Evolutionary conservation across 2,888 invertebrate genomes (phyloP).

Genomic region (Serrognathus titanus): DNA sequence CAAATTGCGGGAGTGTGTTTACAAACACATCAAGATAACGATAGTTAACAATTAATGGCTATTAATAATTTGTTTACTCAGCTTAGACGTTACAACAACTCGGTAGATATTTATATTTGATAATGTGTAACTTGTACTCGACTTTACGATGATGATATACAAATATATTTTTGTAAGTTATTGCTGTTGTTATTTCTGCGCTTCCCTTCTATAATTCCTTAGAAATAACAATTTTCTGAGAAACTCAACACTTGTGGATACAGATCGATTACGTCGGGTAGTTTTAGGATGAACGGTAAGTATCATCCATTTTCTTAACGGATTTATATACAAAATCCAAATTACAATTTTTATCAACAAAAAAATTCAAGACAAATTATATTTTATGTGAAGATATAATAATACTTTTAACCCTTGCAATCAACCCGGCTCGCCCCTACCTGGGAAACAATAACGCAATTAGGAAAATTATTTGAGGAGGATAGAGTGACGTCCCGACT

Average conservation of each 20-base stretch:
- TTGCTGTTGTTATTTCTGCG: constrained; percentile 23
- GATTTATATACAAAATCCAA: not conserved
- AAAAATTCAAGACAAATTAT: not conserved
- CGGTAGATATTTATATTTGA: not conserved
- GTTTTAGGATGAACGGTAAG: too few species aligned
- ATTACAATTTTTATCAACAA: not conserved
- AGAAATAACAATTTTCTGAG: constrained; percentile 11
- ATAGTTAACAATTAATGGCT: constrained; percentile 1
- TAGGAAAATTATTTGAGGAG: constrained; percentile 43
- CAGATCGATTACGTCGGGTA: constrained; percentile 1
- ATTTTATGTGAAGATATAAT: not conserved
- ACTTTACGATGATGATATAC: constrained; percentile 25
- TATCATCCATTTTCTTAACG: not conserved
- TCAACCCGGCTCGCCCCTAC: constrained; percentile 25
- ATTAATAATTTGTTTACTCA: constrained; percentile 2
- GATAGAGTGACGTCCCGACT: constrained; percentile 38
- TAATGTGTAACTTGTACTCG: constrained; percentile 9
- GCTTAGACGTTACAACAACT: constrained; percentile 4
- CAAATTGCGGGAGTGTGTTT: not conserved
- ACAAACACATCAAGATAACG: constrained; percentile 1
- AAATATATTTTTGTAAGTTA: constrained; percentile 34
- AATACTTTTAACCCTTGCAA: constrained; percentile 12
- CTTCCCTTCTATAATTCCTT: constrained; percentile 15
- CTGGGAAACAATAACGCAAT: constrained; percentile 38
- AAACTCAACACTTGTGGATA: constrained; percentile 12